A percentile compares a stretch with the other conserved stretches of the same genome.
phyloP scores from a whole-genome alignment of 2,888 invertebrate species.

The Punctoribates punctum region DNA sequence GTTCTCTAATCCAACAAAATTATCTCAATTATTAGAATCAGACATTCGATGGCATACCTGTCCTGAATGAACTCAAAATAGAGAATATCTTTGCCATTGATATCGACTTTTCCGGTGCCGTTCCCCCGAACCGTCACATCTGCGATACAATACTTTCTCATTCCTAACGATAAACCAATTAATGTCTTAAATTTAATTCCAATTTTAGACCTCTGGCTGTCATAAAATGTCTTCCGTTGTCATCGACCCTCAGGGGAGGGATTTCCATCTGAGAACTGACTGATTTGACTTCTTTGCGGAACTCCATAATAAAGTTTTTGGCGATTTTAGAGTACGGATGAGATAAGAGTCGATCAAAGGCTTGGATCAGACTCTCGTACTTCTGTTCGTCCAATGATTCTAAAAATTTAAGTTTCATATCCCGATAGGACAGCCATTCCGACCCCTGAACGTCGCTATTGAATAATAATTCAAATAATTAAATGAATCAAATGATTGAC shows the following conservation, averaged over 20 bases:
- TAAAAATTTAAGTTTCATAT: conserved; percentile 63
- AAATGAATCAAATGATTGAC: not conserved
- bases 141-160: conserved; percentile 57
- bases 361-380: conserved; percentile 68
- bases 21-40: too few relatives aligned
- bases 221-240: conserved; percentile 52
- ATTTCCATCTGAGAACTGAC: conserved; percentile 53
- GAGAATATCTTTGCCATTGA: conserved; percentile 71
- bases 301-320: conserved; percentile 70
- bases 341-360: conserved; percentile 67
- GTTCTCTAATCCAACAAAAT: conserved; percentile 56
- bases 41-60: conserved; percentile 60
- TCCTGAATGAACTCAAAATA: conserved; percentile 70
- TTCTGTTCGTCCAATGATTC: conserved; percentile 60
- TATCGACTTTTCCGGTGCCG: conserved; percentile 74
- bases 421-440: conserved; percentile 65
- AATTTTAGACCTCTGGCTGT: conserved; percentile 49
- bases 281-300: conserved; percentile 63
- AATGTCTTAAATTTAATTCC: not conserved
- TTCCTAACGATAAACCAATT: conserved; percentile 47
- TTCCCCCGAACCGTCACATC: conserved; percentile 74
- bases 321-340: conserved; percentile 68
- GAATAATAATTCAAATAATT: too few relatives aligned
- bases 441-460: conserved; percentile 53
- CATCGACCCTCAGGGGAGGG: conserved; percentile 50